Percentiles rank a stretch among this genome's conserved stretches.
Conservation (phyloP, 2,113 vertebrate species). For the Psittacus erithacus region DNA sequence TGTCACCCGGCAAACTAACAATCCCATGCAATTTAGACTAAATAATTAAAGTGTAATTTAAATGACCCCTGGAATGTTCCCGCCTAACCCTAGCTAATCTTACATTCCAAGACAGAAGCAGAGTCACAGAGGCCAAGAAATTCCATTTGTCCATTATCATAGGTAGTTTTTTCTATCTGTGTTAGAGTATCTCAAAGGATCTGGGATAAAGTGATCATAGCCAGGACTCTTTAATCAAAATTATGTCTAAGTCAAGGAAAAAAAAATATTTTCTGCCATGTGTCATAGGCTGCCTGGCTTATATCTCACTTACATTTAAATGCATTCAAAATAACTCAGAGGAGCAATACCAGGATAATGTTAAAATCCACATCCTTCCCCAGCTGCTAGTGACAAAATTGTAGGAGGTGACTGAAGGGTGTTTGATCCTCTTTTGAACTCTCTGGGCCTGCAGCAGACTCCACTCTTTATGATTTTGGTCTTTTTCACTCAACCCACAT, state of each 20-base stretch:
- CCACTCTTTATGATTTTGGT: not conserved
- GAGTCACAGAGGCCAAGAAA: not conserved
- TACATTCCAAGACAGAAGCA: not conserved
- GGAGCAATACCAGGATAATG: not conserved
- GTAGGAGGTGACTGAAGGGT: not conserved
- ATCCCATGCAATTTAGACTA: not conserved
- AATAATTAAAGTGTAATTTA: slow-evolving; percentile 8
- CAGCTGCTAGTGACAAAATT: not conserved
- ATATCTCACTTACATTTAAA: not conserved
- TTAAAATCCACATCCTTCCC: not conserved
- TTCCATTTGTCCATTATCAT: not conserved
- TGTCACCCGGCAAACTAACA: not conserved
- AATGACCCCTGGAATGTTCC: not conserved
- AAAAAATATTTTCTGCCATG: not conserved
- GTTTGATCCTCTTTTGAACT: not conserved
- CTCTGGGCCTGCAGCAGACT: not conserved
- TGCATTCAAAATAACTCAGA: not conserved
- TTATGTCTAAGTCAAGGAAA: not conserved
- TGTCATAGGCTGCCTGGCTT: not conserved
- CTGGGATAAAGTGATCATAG: not conserved
- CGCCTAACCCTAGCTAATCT: not conserved
- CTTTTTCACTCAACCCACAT: not conserved
- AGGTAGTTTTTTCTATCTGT: not conserved
- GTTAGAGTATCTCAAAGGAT: not conserved
- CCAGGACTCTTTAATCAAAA: not conserved